A percentile compares a stretch with the other conserved stretches of the same genome.
Evolutionary conservation across 2,797 vertebrate species (phyloP).

Genomic region (Xerus rutilus): DNA sequence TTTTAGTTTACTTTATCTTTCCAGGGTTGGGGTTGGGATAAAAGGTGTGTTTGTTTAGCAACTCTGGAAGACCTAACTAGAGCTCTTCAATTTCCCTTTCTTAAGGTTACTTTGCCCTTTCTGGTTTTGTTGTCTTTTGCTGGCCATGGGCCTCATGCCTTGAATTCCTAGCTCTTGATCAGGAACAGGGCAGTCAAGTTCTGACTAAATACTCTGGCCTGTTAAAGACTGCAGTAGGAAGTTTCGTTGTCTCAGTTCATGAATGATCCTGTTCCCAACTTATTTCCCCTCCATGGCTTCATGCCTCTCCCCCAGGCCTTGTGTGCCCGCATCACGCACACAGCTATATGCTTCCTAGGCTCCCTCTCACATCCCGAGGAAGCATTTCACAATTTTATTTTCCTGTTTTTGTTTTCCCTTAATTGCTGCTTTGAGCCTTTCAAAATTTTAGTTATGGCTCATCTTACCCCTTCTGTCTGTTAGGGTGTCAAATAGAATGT

Average conservation of each 20-base stretch:
- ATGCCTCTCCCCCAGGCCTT: conserved; percentile 5
- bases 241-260: conserved; percentile 56
- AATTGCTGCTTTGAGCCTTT: conserved; percentile 83
- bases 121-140: conserved; percentile 77
- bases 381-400: conserved; percentile 7
- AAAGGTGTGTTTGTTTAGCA: conserved; percentile 84
- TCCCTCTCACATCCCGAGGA: conserved; percentile 68
- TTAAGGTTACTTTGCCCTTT: conserved; percentile 74
- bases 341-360: conserved; percentile 10
- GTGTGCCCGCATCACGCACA: conserved; percentile 70
- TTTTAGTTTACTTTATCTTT: conserved; percentile 90
- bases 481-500: conserved; percentile 84
- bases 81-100: conserved; percentile 79
- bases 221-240: conserved; percentile 54
- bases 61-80: conserved; percentile 75
- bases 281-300: background rate
- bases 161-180: conserved; percentile 69
- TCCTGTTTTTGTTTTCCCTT: conserved; percentile 50
- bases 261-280: conserved; percentile 17
- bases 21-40: conserved; percentile 84
- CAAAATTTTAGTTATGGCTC: conserved; percentile 84
- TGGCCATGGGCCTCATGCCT: conserved; percentile 74
- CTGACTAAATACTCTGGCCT: background rate
- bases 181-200: conserved; percentile 53
- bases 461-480: conserved; percentile 75